These are phyloP conservation scores for Pasiphila rectangulata DNA, from an alignment of 2,888 invertebrate species.

Conservation along the genomic window DNA sequence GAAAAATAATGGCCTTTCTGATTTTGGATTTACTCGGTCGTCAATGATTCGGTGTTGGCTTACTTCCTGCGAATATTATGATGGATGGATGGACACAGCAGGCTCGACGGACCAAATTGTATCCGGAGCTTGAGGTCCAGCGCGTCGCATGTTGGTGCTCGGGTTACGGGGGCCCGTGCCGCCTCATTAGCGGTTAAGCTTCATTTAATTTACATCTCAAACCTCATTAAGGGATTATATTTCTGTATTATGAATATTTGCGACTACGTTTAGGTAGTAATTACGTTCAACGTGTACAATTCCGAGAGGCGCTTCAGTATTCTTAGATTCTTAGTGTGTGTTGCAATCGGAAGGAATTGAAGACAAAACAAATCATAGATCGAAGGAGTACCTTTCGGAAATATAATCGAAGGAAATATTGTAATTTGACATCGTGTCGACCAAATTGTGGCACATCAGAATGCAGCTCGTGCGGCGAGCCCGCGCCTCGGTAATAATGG, in stretches of 20 bases:
- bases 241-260: constrained; percentile 21
- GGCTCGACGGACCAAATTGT: constrained; percentile 16
- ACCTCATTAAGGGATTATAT: constrained; percentile 31
- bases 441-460: constrained; percentile 62
- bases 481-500: constrained; percentile 67
- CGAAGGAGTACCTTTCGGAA: constrained; percentile 54
- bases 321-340: constrained; percentile 27
- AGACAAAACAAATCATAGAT: constrained; percentile 48
- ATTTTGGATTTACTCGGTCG: constrained; percentile 12
- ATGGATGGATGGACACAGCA: constrained; percentile 30
- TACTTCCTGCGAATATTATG: constrained; percentile 36
- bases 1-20: constrained; percentile 8
- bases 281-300: constrained; percentile 8
- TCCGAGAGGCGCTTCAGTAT: constrained; percentile 12
- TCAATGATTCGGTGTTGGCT: constrained; percentile 28
- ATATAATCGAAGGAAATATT: constrained; percentile 56
- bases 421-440: constrained; percentile 55
- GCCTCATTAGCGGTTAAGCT: constrained; percentile 65
- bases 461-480: constrained; percentile 73
- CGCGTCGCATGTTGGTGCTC: constrained; percentile 40
- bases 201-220: constrained; percentile 44
- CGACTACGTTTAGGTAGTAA: constrained; percentile 5
- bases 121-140: constrained; percentile 33
- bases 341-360: constrained; percentile 39
- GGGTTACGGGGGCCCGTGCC: constrained; percentile 64